These are phyloP conservation scores for Hypercompe scribonia DNA, from an alignment of 2,888 invertebrate genomes.

Conservation along the genomic window DNA sequence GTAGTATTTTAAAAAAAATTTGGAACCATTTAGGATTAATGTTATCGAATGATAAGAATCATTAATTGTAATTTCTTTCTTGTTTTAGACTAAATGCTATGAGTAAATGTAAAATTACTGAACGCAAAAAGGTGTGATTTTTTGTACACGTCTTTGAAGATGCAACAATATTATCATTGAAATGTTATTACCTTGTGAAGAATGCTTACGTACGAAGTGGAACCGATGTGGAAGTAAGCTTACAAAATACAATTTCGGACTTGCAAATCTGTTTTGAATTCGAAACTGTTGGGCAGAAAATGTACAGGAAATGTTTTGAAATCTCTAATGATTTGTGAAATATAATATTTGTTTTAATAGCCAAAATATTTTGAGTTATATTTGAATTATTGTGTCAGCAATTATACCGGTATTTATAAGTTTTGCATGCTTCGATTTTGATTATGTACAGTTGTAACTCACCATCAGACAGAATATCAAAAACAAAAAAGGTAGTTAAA, in stretches of 20 bases:
- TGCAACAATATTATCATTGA: neutral
- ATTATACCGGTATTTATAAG: too few relatives aligned
- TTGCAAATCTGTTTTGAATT: constrained; percentile 43
- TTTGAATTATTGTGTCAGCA: too few relatives aligned
- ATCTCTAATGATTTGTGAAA: neutral
- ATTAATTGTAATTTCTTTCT: neutral
- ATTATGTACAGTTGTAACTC: too few relatives aligned
- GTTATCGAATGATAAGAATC: constrained; percentile 7
- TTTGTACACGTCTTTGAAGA: neutral
- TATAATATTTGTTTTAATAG: neutral
- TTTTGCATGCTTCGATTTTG: neutral
- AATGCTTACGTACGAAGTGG: constrained; percentile 32
- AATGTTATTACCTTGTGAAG: neutral
- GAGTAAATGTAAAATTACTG: too few relatives aligned
- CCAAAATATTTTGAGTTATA: neutral
- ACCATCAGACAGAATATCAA: too few relatives aligned
- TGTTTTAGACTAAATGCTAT: too few relatives aligned
- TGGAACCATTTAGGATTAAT: constrained; percentile 20
- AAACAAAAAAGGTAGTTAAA: too few relatives aligned
- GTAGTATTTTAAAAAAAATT: too few relatives aligned
- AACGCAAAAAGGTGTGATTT: neutral
- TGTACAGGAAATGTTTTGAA: constrained; percentile 9
- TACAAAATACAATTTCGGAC: constrained; percentile 37
- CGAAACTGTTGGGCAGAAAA: constrained; percentile 19
- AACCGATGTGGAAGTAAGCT: constrained; percentile 22